Percentiles rank a stretch among this genome's conserved stretches.
These are phyloP conservation scores for Ptilonorhynchus violaceus DNA, from an alignment of 2,113 vertebrate species.

Conservation along the genomic window DNA sequence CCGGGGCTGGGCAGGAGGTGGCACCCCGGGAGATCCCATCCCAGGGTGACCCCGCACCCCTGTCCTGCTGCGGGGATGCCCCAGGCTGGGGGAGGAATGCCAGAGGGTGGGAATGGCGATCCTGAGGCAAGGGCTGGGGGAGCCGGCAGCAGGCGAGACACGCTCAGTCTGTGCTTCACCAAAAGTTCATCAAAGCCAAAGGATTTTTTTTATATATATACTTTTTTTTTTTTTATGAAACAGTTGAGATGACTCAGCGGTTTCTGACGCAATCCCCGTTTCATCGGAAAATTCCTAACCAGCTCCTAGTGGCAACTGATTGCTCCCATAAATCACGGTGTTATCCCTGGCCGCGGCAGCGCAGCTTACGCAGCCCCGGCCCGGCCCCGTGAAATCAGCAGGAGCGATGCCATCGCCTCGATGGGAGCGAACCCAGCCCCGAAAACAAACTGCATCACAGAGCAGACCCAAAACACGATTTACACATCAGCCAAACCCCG, in stretches of 20 bases:
- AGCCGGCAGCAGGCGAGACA: background rate
- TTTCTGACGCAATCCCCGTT: slow-evolving; percentile 64
- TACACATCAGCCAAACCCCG: background rate
- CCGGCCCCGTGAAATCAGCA: slow-evolving; percentile 24
- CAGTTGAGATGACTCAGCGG: slow-evolving; percentile 61
- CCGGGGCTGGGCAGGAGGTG: background rate
- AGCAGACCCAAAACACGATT: background rate
- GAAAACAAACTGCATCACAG: background rate
- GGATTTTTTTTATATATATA: background rate
- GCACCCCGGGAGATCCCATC: background rate
- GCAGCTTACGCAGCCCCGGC: background rate
- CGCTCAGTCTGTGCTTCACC: background rate
- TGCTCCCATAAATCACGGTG: slow-evolving; percentile 54
- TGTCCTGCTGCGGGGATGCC: background rate
- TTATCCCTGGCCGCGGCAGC: slow-evolving; percentile 49
- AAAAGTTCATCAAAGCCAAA: slow-evolving; percentile 41
- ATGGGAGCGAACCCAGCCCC: background rate
- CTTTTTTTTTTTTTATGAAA: background rate
- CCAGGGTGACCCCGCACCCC: accelerated
- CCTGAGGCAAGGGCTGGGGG: background rate
- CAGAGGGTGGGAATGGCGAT: background rate
- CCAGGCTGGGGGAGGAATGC: background rate
- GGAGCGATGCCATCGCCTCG: slow-evolving; percentile 28
- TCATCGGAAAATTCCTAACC: slow-evolving; percentile 65
- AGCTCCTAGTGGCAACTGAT: slow-evolving; percentile 54